Percentiles rank a stretch among this genome's conserved stretches.
phyloP scores from a whole-genome alignment of 1,140 invertebrate species.

The Oscheius sp. region DNA sequence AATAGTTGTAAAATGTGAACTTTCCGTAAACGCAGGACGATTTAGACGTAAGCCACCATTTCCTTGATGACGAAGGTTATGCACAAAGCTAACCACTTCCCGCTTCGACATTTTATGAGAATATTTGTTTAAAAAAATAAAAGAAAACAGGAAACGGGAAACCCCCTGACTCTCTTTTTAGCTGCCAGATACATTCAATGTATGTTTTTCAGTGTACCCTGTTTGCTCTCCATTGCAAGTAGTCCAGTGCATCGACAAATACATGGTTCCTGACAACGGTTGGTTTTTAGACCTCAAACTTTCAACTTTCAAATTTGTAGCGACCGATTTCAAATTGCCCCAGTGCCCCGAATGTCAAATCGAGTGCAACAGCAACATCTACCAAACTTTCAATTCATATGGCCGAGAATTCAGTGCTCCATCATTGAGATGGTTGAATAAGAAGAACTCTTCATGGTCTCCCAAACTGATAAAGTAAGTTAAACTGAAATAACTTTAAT shows the following conservation, averaged over 20 bases:
- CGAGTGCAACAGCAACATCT: conserved; percentile 54
- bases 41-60: too few species aligned
- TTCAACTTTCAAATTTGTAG: background rate
- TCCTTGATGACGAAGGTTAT: too few species aligned
- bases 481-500: background rate
- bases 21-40: too few species aligned
- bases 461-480: conserved; percentile 7
- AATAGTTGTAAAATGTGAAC: too few species aligned
- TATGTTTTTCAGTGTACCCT: conserved; percentile 1
- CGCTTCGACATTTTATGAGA: background rate
- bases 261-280: background rate
- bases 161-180: too few species aligned
- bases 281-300: too few species aligned
- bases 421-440: conserved; percentile 37
- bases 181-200: too few species aligned
- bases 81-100: too few species aligned
- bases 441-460: conserved; percentile 38
- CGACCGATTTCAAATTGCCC: conserved; percentile 19
- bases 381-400: conserved; percentile 58
- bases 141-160: too few species aligned
- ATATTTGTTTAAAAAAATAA: too few species aligned
- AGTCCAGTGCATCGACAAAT: background rate
- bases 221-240: background rate
- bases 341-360: conserved; percentile 46
- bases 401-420: conserved; percentile 41